phyloP scores from a whole-genome alignment of 2,888 invertebrate genomes.

The Trichacis sp. region DNA sequence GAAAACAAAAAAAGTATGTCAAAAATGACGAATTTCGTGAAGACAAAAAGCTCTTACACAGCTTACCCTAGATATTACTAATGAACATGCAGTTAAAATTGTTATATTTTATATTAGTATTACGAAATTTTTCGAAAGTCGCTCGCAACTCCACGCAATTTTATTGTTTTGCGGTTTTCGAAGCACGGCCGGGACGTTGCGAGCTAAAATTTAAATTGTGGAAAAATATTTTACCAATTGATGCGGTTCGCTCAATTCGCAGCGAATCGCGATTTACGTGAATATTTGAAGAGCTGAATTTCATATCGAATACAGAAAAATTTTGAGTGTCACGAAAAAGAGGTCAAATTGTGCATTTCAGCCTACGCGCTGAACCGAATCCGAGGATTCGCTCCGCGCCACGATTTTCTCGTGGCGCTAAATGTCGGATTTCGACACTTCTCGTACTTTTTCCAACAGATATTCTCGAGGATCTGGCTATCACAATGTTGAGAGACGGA shows the following conservation, averaged over 20 bases:
- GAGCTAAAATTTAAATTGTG: constrained; percentile 19
- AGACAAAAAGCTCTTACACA: constrained; percentile 39
- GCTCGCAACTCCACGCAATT: constrained; percentile 42
- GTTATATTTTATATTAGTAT: constrained; percentile 47
- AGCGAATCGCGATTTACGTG: constrained; percentile 10
- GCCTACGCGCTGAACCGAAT: background rate
- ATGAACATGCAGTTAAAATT: constrained; percentile 50
- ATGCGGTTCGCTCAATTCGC: constrained; percentile 8
- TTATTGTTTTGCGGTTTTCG: background rate
- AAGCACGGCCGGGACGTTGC: constrained; percentile 30
- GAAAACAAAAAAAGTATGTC: no score
- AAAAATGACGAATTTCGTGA: no score
- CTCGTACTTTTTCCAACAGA: constrained; percentile 12
- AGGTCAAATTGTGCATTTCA: background rate
- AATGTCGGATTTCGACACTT: no score
- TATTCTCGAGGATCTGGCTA: constrained; percentile 21
- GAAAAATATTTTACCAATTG: constrained; percentile 30
- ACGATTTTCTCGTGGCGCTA: background rate
- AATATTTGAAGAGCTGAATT: no score
- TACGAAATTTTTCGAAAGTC: constrained; percentile 44
- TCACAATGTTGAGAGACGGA: constrained; percentile 19
- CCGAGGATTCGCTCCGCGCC: constrained; percentile 1
- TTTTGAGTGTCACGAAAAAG: background rate
- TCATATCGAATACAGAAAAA: constrained; percentile 18
- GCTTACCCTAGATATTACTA: constrained; percentile 45